A percentile compares a stretch with the other conserved stretches of the same genome.
Evolutionary conservation across 2,113 vertebrate species (phyloP).

Genomic region (Saccopteryx leptura): DNA sequence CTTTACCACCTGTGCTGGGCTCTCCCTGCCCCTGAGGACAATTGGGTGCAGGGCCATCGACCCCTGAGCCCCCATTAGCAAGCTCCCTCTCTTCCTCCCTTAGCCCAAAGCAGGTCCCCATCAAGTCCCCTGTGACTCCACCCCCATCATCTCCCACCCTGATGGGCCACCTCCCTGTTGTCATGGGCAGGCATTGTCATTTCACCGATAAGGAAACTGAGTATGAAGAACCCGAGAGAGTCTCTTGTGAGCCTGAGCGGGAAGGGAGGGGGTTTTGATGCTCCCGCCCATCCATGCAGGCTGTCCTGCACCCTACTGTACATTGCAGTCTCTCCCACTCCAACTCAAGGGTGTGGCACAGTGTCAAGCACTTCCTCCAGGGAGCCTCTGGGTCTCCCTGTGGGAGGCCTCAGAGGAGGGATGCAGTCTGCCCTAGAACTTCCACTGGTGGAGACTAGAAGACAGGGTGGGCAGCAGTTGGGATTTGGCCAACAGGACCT

Average conservation of each 20-base stretch:
- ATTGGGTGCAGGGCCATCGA: background rate
- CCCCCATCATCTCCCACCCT: too few species aligned
- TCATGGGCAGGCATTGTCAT: background rate
- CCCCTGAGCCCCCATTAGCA: background rate
- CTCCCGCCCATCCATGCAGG: background rate
- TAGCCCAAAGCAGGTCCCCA: too few species aligned
- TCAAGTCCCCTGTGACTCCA: too few species aligned
- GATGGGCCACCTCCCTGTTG: background rate
- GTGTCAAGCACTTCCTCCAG: background rate
- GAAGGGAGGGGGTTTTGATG: background rate
- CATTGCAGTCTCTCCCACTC: background rate
- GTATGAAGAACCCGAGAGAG: background rate
- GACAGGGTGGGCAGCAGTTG: background rate
- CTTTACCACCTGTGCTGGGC: background rate
- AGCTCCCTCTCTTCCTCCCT: background rate
- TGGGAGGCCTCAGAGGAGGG: background rate
- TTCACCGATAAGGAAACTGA: background rate
- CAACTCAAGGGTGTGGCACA: background rate
- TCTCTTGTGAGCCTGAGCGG: background rate
- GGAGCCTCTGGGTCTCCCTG: background rate
- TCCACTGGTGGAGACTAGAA: background rate
- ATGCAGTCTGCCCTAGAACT: background rate
- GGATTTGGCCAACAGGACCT: background rate
- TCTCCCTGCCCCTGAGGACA: background rate
- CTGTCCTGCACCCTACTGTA: accelerated